Evolutionary conservation across 1,140 invertebrate genomes (phyloP).

Genomic region (Drosophila eugracilis): DNA sequence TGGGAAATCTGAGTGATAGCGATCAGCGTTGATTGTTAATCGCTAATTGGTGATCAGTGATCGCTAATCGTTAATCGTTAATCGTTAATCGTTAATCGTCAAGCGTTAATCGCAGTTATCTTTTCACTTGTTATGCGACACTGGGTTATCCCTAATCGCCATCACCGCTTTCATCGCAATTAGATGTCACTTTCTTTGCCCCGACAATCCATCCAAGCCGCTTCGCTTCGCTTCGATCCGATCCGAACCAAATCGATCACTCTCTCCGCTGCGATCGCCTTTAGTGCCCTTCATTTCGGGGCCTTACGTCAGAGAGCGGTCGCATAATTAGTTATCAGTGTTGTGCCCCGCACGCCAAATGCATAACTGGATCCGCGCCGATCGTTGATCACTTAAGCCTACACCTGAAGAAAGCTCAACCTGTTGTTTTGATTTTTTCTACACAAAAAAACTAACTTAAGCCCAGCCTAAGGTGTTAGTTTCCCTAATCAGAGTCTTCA

Average conservation of each 20-base stretch:
- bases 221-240: not conserved
- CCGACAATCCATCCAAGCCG: too few relatives aligned
- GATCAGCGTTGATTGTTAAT: slow-evolving; percentile 5
- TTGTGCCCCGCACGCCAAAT: slow-evolving; percentile 47
- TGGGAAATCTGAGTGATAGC: slow-evolving; percentile 19
- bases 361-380: slow-evolving; percentile 45
- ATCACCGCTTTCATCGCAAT: slow-evolving; percentile 31
- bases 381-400: slow-evolving; percentile 30
- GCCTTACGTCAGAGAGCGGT: slow-evolving; percentile 27
- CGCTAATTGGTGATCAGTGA: not conserved
- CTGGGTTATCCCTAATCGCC: slow-evolving; percentile 40
- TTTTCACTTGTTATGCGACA: slow-evolving; percentile 37
- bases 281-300: slow-evolving; percentile 38
- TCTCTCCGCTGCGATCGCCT: slow-evolving; percentile 14
- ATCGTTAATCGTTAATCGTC: not conserved
- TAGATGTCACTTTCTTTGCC: slow-evolving; percentile 23
- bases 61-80: slow-evolving; percentile 4
- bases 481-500: too few relatives aligned
- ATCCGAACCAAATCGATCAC: slow-evolving; percentile 3
- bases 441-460: too few relatives aligned
- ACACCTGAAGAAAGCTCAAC: slow-evolving; percentile 19
- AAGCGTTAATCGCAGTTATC: slow-evolving; percentile 36
- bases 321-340: slow-evolving; percentile 44
- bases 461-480: too few relatives aligned
- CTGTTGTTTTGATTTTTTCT: too few relatives aligned